Evolutionary conservation across 2,113 vertebrate genomes (phyloP).

Genomic region (Calyptomena viridis): DNA sequence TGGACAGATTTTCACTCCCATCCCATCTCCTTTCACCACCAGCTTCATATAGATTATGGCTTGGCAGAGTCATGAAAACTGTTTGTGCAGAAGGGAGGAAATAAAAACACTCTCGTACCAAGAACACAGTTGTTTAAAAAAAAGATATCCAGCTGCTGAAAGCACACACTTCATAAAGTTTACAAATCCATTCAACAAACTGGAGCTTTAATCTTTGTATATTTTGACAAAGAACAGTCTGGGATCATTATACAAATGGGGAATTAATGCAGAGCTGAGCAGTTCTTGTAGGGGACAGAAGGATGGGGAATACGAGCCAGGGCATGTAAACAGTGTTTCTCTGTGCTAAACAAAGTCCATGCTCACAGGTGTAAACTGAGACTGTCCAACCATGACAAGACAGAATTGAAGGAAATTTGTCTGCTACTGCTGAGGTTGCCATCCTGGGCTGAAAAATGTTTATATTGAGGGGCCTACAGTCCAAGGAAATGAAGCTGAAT

Average conservation of each 20-base stretch:
- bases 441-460: background rate
- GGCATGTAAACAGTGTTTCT: background rate
- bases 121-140: background rate
- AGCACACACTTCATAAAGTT: background rate
- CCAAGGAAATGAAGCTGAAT: background rate
- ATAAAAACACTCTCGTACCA: background rate
- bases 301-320: background rate
- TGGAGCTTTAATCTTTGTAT: conserved; percentile 4
- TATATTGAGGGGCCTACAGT: background rate
- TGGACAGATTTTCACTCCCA: background rate
- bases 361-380: background rate
- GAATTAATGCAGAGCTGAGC: background rate
- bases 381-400: background rate
- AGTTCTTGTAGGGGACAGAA: background rate
- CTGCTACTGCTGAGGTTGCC: background rate
- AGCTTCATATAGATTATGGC: background rate
- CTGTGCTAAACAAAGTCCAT: background rate
- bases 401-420: background rate
- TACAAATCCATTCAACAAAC: conserved; percentile 7
- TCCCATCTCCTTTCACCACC: background rate
- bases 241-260: background rate
- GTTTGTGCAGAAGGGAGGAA: background rate
- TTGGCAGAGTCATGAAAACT: background rate
- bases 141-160: conserved; percentile 34
- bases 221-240: conserved; percentile 17